A percentile compares a stretch with the other conserved stretches of the same genome.
phyloP scores from a whole-genome alignment of 2,113 vertebrate species.

The Oxyruncus cristatus region DNA sequence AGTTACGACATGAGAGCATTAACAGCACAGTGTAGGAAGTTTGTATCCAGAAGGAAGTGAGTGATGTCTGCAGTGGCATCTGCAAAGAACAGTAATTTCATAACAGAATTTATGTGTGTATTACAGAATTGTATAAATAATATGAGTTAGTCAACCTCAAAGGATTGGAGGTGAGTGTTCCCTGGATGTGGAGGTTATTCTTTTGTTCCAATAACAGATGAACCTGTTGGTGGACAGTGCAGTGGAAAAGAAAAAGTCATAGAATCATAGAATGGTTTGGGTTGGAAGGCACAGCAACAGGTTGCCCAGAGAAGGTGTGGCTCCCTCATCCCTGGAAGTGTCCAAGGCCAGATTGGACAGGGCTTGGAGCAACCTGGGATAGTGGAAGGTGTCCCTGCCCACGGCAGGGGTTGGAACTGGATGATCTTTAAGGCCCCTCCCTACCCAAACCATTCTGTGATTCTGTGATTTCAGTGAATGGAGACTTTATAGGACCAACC shows the following conservation, averaged over 20 bases:
- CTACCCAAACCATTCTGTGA: neutral
- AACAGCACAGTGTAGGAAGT: neutral
- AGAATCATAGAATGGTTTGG: neutral
- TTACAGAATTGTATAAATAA: neutral
- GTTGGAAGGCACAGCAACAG: neutral
- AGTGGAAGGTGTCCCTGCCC: neutral
- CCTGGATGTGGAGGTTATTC: neutral
- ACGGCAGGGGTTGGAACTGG: neutral
- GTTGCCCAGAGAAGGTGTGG: neutral
- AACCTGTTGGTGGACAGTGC: neutral
- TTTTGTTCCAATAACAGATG: neutral
- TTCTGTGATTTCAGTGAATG: neutral
- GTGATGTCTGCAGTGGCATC: neutral
- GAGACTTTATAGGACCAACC: neutral
- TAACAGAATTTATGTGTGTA: neutral
- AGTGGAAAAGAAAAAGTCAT: neutral
- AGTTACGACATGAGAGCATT: neutral
- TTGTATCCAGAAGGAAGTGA: neutral
- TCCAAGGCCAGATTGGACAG: neutral
- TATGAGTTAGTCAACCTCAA: neutral
- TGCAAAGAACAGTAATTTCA: neutral
- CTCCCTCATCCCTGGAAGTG: neutral
- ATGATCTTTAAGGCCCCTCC: accelerated
- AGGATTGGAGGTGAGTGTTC: neutral
- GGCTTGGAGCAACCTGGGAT: neutral